Evolutionary conservation across 2,888 invertebrate genomes (phyloP).

Genomic region (Dexiosoma caninum): DNA sequence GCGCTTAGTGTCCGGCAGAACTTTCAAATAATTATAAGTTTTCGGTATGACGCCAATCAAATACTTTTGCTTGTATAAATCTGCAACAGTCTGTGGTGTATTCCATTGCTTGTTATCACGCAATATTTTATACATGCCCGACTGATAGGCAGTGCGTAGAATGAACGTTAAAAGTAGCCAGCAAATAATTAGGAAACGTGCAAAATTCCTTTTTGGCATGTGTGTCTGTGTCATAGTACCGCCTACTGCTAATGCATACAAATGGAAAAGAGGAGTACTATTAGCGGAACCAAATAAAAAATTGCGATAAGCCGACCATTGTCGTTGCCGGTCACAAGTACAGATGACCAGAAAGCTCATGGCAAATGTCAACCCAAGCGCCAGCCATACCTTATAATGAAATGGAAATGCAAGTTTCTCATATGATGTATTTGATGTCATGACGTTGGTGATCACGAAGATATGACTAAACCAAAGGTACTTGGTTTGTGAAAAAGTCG

Average conservation of each 20-base stretch:
- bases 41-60: slow-evolving; percentile 65
- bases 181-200: slow-evolving; percentile 67
- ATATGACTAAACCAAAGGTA: slow-evolving; percentile 70
- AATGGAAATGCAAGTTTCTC: slow-evolving; percentile 72
- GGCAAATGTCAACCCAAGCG: slow-evolving; percentile 61
- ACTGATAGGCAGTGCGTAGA: slow-evolving; percentile 72
- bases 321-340: slow-evolving; percentile 58
- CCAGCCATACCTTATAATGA: slow-evolving; percentile 66
- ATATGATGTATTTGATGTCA: slow-evolving; percentile 67
- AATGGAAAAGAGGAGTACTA: slow-evolving; percentile 63
- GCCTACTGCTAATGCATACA: slow-evolving; percentile 66
- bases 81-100: slow-evolving; percentile 69
- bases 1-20: slow-evolving; percentile 66
- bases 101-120: slow-evolving; percentile 68
- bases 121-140: slow-evolving; percentile 70
- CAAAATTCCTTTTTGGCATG: slow-evolving; percentile 67
- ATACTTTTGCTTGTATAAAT: slow-evolving; percentile 67
- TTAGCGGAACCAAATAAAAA: slow-evolving; percentile 66
- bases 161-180: slow-evolving; percentile 70
- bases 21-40: slow-evolving; percentile 65
- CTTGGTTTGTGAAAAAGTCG: slow-evolving; percentile 67
- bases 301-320: slow-evolving; percentile 61
- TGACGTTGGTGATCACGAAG: slow-evolving; percentile 69
- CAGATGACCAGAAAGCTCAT: slow-evolving; percentile 62
- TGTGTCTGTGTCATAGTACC: slow-evolving; percentile 48